A percentile compares a stretch with the other conserved stretches of the same genome.
These are phyloP conservation scores for Sphecodes monilicornis DNA, from an alignment of 2,888 invertebrate species.

Conservation along the genomic window DNA sequence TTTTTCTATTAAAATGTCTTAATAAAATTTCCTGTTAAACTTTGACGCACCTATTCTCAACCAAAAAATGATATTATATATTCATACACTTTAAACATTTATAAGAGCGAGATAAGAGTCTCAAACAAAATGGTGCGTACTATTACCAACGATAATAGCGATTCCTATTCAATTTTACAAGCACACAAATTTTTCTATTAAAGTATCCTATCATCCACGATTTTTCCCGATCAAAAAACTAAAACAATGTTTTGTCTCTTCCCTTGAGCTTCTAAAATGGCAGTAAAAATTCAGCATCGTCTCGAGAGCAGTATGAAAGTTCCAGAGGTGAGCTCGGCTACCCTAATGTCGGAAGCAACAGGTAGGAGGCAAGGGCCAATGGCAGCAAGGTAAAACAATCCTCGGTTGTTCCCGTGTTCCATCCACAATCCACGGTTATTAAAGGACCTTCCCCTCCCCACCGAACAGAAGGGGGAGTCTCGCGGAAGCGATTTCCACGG, in stretches of 20 bases:
- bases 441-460: conserved; percentile 7
- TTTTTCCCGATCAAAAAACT: too few species aligned
- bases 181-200: too few species aligned
- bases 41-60: too few species aligned
- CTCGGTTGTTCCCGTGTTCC: background rate
- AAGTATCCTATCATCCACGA: background rate
- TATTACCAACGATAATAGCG: too few species aligned
- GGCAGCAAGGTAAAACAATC: conserved; percentile 8
- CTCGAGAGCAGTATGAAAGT: background rate
- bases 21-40: too few species aligned
- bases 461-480: conserved; percentile 20
- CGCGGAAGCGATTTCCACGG: conserved; percentile 35
- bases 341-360: background rate
- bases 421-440: background rate
- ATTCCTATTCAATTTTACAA: too few species aligned
- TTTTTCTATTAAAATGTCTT: too few species aligned
- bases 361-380: background rate
- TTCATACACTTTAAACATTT: too few species aligned
- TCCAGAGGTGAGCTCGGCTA: background rate
- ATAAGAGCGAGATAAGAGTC: too few species aligned
- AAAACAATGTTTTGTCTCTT: too few species aligned
- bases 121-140: too few species aligned
- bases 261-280: background rate
- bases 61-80: too few species aligned
- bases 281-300: background rate